A percentile compares a stretch with the other conserved stretches of the same genome.
Conservation (phyloP, 1,140 invertebrate genomes). For the Bombus difficillimus region DNA sequence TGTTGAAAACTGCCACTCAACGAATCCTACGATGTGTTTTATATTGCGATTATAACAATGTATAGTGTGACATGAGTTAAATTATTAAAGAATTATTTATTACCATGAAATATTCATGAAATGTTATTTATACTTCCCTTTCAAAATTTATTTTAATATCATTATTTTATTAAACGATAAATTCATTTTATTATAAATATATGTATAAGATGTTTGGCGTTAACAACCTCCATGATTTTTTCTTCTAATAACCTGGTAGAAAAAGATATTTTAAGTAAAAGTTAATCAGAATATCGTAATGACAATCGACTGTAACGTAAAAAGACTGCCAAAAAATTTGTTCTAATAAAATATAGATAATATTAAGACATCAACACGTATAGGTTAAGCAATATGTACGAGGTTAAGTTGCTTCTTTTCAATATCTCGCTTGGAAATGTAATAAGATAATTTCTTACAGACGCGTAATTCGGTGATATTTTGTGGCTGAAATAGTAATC, state of each 20-base stretch:
- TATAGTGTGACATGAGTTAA: constrained; percentile 70
- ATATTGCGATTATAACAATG: constrained; percentile 56
- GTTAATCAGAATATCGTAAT: not conserved
- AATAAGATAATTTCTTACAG: not conserved
- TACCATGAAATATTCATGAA: constrained; percentile 44
- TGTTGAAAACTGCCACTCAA: constrained; percentile 51
- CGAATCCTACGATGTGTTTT: constrained; percentile 53
- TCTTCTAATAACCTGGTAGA: not conserved
- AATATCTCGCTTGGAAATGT: not conserved
- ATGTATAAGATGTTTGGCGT: too few species aligned
- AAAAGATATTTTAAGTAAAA: not conserved
- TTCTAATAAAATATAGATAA: not conserved
- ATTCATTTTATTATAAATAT: not conserved
- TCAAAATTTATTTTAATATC: not conserved
- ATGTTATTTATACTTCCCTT: not conserved
- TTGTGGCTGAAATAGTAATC: not conserved
- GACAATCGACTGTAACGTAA: too few species aligned
- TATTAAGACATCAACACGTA: too few species aligned
- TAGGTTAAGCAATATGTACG: too few species aligned
- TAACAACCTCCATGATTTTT: not conserved
- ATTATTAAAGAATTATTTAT: constrained; percentile 76
- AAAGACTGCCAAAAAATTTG: not conserved
- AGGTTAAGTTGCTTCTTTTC: not conserved
- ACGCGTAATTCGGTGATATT: not conserved
- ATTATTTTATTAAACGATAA: too few species aligned